Evolutionary conservation across 1,140 invertebrate species (phyloP), one percentile per base, ranked within the genome.

Genomic region (Ceratoteleas bidentatus): DNA sequence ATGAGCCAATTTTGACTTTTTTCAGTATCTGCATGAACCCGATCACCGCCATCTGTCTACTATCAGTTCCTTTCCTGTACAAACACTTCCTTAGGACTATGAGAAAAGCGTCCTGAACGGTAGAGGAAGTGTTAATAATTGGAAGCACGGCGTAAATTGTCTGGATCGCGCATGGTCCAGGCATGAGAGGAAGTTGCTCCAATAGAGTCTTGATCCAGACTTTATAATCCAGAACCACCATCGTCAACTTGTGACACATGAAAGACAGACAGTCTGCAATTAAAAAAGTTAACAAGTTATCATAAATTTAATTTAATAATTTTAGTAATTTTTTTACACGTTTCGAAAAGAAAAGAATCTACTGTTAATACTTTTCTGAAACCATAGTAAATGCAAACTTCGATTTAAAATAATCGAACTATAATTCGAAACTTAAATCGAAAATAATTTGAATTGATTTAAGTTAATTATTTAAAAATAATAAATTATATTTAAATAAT

Each of bases 1-100:
- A 79, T 11, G 91, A 88, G 24, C 86, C 86, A 54, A 93, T 85
- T 86, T 93, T 92, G 0, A 93, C 80, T 74, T 91, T 91, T 64
- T 90, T 93, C 43, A 94, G 83, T 10, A 94, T 74, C 53, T 92
- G 91, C 3, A 94, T 79, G 79, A 93, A 93, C 3, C 93, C 93
- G 40, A 85, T 87, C 0, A 94, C 92, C 3, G 93, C 93, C 85
- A 94, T 92, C 85, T 92, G 88, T 50, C 93, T 88, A 7, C 90
- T 92, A 52, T 88, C 84, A 8, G 87, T 86, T 70, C 90, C 89
- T 89, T 92, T 92, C 10, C 91, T 90, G 80, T 93, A 93, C 0
- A 94, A 85, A 9, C 91, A 91, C 88, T 94, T 94, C 32, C 93
- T 88, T 9, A 94, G 86, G n/a, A 92, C 86, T 54, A 94, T 81